These are phyloP conservation scores for Anguilla pacifica DNA, from an alignment of 2,797 vertebrate genomes.

Conservation along the genomic window DNA sequence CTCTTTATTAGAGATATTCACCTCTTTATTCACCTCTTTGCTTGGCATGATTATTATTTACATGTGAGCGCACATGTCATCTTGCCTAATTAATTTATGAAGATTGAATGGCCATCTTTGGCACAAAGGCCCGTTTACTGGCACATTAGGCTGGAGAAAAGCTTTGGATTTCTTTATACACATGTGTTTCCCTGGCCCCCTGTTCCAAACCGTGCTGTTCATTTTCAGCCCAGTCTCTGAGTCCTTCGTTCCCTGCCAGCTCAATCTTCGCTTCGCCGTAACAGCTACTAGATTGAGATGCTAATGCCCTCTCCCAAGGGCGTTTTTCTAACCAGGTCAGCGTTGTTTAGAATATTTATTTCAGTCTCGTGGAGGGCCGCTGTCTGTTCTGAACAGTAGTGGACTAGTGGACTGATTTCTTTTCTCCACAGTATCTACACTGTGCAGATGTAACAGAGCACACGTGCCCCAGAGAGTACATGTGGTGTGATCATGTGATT, in stretches of 20 bases:
- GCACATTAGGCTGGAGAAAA: not conserved
- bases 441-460: slow-evolving; percentile 9
- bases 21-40: not conserved
- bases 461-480: slow-evolving; percentile 12
- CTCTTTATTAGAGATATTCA: not conserved
- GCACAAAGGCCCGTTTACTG: not conserved
- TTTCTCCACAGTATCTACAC: slow-evolving; percentile 43
- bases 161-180: not conserved
- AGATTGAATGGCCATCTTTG: not conserved
- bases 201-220: not conserved
- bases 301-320: slow-evolving; percentile 73
- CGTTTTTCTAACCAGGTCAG: slow-evolving; percentile 75
- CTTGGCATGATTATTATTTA: slow-evolving; percentile 1
- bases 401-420: slow-evolving; percentile 56
- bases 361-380: slow-evolving; percentile 64
- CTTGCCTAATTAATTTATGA: not conserved
- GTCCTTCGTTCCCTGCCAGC: slow-evolving; percentile 35
- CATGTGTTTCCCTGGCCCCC: not conserved
- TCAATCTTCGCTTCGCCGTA: slow-evolving; percentile 65
- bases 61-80: not conserved
- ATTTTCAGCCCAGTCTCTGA: not conserved
- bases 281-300: slow-evolving; percentile 73
- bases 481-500: slow-evolving; percentile 18
- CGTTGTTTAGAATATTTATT: slow-evolving; percentile 76
- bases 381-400: slow-evolving; percentile 58